Conservation (phyloP, 2,113 vertebrate genomes). For the Chamaea fasciata region DNA sequence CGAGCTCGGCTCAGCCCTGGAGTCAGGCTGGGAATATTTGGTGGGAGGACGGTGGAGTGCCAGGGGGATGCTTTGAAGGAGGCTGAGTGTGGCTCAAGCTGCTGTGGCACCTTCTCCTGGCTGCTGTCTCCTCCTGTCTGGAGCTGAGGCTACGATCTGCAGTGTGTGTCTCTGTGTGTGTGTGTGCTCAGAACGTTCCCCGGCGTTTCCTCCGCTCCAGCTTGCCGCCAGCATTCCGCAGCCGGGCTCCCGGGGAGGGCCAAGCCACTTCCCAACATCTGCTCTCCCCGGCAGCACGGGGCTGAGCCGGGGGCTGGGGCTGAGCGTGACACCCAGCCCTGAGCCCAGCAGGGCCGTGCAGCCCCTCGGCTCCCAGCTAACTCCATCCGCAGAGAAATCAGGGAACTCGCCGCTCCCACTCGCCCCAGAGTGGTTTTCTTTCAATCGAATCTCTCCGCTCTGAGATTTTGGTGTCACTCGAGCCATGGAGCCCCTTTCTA, state of each 20-base stretch:
- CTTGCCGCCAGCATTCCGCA: neutral
- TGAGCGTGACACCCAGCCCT: neutral
- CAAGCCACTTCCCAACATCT: slow-evolving; percentile 45
- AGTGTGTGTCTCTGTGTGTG: neutral
- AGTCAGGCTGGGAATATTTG: neutral
- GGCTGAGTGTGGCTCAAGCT: neutral
- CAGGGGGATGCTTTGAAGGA: neutral
- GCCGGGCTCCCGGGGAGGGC: neutral
- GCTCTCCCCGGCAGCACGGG: neutral
- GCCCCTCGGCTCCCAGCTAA: neutral
- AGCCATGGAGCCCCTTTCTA: neutral
- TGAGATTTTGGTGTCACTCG: neutral
- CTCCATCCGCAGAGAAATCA: neutral
- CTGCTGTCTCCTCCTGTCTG: neutral
- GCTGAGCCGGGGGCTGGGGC: neutral
- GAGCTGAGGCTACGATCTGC: neutral
- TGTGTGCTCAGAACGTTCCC: neutral
- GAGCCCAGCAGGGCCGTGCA: neutral
- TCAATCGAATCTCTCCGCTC: neutral
- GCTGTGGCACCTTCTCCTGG: neutral
- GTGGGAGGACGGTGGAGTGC: neutral
- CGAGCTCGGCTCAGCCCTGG: neutral
- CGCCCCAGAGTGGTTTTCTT: neutral
- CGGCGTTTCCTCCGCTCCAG: neutral
- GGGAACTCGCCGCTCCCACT: rapidly evolving